Conservation (phyloP, 2,888 invertebrate species). For the Dynastes hyllus region DNA sequence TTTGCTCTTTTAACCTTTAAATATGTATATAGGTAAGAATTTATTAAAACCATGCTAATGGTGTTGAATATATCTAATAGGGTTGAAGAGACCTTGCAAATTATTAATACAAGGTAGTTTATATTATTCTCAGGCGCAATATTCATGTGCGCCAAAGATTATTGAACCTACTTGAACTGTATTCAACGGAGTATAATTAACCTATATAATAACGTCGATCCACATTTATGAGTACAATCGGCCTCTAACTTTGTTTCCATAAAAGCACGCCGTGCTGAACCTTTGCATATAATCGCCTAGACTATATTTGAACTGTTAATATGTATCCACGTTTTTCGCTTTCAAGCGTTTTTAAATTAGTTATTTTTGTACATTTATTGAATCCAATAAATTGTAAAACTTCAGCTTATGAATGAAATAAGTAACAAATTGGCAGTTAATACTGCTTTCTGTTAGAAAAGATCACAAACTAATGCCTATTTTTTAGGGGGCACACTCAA, state of each 20-base stretch:
- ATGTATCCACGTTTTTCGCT: neutral
- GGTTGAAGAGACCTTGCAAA: constrained; percentile 28
- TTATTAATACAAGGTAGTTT: constrained; percentile 33
- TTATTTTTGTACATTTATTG: no score
- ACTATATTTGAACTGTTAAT: neutral
- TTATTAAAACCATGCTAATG: constrained; percentile 9
- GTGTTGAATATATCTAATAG: neutral
- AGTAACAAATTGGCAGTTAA: no score
- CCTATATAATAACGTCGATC: neutral
- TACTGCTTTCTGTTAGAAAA: no score
- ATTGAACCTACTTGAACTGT: constrained; percentile 34
- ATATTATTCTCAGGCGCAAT: neutral
- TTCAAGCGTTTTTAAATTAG: no score
- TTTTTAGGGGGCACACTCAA: no score
- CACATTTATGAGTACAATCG: no score
- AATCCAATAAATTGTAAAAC: no score
- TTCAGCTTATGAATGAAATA: no score
- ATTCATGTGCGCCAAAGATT: constrained; percentile 14
- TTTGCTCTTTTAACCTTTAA: no score
- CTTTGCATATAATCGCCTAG: constrained; percentile 6
- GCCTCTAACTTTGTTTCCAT: no score
- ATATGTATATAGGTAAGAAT: neutral
- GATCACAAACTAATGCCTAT: no score
- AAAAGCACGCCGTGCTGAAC: neutral
- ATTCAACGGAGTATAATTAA: constrained; percentile 33